Conservation (phyloP, 2,888 invertebrate species). For the Pterostichus niger region DNA sequence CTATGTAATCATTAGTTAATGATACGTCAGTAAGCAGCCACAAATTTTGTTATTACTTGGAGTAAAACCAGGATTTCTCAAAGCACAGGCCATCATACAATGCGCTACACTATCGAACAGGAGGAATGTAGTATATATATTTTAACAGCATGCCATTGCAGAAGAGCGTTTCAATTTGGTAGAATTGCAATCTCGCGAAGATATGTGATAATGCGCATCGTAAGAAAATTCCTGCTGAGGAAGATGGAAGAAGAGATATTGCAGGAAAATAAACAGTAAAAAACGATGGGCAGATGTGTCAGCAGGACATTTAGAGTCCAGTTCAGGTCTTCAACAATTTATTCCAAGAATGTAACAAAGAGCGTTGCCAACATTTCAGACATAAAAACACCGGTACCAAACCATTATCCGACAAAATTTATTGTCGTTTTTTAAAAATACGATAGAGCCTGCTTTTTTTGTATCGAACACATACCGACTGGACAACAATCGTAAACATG, state of each 20-base stretch:
- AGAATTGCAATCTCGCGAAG: not conserved
- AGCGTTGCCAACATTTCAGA: slow-evolving; percentile 55
- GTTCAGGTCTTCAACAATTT: slow-evolving; percentile 37
- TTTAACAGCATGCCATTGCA: not conserved
- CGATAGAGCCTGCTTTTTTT: slow-evolving; percentile 45
- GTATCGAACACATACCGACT: slow-evolving; percentile 49
- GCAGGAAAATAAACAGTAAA: slow-evolving; percentile 18
- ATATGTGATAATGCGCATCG: not conserved
- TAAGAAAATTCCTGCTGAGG: slow-evolving; percentile 36
- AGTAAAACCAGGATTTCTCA: too few species aligned
- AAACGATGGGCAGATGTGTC: slow-evolving; percentile 12
- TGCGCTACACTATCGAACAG: not conserved
- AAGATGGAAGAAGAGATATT: slow-evolving; percentile 15
- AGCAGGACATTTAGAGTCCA: slow-evolving; percentile 1
- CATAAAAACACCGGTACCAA: slow-evolving; percentile 60
- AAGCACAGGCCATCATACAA: too few species aligned
- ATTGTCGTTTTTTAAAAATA: slow-evolving; percentile 60
- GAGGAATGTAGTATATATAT: too few species aligned
- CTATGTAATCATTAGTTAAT: too few species aligned
- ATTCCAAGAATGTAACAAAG: slow-evolving; percentile 56
- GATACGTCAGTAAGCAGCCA: too few species aligned
- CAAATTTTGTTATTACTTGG: too few species aligned
- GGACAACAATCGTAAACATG: slow-evolving; percentile 59
- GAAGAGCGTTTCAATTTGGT: not conserved
- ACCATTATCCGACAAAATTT: slow-evolving; percentile 52